A percentile compares a stretch with the other conserved stretches of the same genome.
phyloP scores from a whole-genome alignment of 2,888 invertebrate species.

The Pegoplata infirma region DNA sequence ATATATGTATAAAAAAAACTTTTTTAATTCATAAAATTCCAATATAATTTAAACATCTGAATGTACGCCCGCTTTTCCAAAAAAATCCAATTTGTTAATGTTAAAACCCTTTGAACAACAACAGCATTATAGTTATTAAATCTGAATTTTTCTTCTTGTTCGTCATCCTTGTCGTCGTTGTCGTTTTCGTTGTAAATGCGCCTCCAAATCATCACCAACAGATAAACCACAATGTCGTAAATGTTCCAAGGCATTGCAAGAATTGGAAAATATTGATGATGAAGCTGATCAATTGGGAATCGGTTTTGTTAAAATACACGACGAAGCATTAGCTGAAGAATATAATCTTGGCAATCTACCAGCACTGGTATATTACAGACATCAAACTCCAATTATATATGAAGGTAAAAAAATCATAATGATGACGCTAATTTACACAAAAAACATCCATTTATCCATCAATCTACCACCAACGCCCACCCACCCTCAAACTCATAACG shows the following conservation, averaged over 20 bases:
- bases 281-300: conserved; percentile 96
- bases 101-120: neutral
- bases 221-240: conserved; percentile 96
- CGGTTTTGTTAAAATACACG: conserved; percentile 96
- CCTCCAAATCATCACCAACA: no score
- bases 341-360: conserved; percentile 94
- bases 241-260: conserved; percentile 92
- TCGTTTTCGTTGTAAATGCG: neutral
- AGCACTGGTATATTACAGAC: conserved; percentile 94
- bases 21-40: neutral
- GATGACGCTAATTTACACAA: neutral
- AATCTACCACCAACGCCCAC: neutral
- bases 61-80: neutral
- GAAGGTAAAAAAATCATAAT: conserved; percentile 82
- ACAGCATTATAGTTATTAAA: neutral
- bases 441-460: neutral
- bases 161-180: neutral
- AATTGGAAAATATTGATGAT: conserved; percentile 95
- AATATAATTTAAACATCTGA: neutral
- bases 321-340: conserved; percentile 93
- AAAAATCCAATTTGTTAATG: neutral
- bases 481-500: neutral
- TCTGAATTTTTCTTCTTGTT: conserved; percentile 21
- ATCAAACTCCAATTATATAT: conserved; percentile 95
- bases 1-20: no score